A percentile compares a stretch with the other conserved stretches of the same genome.
Conservation (phyloP, 2,888 invertebrate species). For the Lepidocyrtinus sp. region DNA sequence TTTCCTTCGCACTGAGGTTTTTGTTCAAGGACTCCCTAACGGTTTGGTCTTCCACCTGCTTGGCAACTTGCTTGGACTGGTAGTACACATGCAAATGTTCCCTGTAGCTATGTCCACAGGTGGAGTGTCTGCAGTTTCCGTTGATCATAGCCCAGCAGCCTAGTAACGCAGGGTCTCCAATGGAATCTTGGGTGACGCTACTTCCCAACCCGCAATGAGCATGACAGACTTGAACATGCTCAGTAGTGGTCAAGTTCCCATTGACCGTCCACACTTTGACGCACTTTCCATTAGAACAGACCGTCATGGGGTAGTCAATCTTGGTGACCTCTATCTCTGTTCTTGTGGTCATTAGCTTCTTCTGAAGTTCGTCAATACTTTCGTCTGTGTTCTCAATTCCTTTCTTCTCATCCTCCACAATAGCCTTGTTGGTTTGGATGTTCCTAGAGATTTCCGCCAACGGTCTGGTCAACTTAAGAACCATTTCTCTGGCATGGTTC, state of each 20-base stretch:
- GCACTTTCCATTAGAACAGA: constrained; percentile 32
- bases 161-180: constrained; percentile 17
- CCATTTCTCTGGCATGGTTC: constrained; percentile 43
- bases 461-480: constrained; percentile 35
- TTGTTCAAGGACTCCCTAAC: constrained; percentile 19
- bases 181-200: constrained; percentile 7
- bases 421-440: constrained; percentile 40
- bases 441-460: constrained; percentile 43
- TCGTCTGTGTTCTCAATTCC: neutral
- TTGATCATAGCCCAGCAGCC: constrained; percentile 23
- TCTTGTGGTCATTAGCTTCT: neutral
- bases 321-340: neutral
- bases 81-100: constrained; percentile 58
- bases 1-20: neutral
- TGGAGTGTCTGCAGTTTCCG: neutral
- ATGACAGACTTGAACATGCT: constrained; percentile 48
- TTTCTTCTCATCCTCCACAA: constrained; percentile 20
- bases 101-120: constrained; percentile 30
- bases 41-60: constrained; percentile 18
- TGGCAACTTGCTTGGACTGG: constrained; percentile 29
- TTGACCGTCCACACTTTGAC: neutral
- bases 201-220: constrained; percentile 20
- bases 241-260: neutral
- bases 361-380: neutral
- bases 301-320: constrained; percentile 38